phyloP scores from a whole-genome alignment of 2,888 invertebrate species.

The Bellardia bayeri region DNA sequence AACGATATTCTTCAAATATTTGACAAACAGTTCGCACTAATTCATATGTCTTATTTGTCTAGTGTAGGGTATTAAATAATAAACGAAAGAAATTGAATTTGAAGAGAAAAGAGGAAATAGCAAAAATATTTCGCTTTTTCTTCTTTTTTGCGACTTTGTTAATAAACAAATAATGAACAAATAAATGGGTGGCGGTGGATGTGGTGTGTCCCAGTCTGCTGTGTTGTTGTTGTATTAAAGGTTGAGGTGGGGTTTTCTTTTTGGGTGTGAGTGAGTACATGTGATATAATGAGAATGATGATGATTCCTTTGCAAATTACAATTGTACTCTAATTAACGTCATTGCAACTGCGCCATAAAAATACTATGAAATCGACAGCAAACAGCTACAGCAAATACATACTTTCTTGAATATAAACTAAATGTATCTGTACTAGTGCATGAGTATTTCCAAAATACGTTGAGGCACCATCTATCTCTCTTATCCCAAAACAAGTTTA shows the following conservation, averaged over 20 bases:
- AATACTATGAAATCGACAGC: conserved; percentile 21
- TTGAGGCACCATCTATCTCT: conserved; percentile 14
- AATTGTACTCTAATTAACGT: conserved; percentile 72
- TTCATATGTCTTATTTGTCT: neutral
- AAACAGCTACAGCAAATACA: neutral
- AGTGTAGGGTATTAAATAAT: neutral
- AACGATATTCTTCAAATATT: neutral
- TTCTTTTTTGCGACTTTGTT: conserved; percentile 24
- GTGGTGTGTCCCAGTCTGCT: conserved; percentile 1
- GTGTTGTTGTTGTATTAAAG: neutral
- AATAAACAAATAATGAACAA: conserved; percentile 41
- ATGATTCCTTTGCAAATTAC: conserved; percentile 73
- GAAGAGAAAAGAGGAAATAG: neutral
- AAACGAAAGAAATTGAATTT: neutral
- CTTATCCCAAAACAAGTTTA: conserved; percentile 35
- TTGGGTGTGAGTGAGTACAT: conserved; percentile 33
- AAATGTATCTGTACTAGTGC: neutral
- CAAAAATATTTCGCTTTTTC: neutral
- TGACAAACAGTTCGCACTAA: neutral
- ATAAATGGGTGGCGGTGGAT: conserved; percentile 28
- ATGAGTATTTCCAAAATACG: conserved; percentile 16
- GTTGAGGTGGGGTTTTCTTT: conserved; percentile 18
- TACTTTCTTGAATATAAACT: neutral
- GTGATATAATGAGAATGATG: conserved; percentile 53
- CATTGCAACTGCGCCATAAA: conserved; percentile 71